Evolutionary conservation across 2,113 vertebrate species (phyloP), one percentile per base, ranked within the genome.

Genomic region (Silurus meridionalis): DNA sequence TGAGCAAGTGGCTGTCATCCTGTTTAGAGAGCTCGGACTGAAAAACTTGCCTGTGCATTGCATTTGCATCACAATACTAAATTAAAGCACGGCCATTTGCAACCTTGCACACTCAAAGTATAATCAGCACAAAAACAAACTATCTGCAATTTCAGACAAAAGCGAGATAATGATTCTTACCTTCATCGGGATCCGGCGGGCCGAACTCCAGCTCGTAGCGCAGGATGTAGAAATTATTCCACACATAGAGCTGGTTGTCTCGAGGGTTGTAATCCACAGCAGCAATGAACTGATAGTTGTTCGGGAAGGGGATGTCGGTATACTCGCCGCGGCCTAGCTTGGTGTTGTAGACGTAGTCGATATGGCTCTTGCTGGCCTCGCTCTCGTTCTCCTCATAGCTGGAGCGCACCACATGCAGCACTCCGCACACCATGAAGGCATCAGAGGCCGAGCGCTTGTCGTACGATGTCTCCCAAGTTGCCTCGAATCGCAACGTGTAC

Each of bases 261-360:
- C 98, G 93, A 48, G 98, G 98, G 93, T 99, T 99, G 94, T 99
- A 99, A 97, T 99, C 98, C 97, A 99, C 98, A 53, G 98, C 96
- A 0, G 98, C 97, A 63, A 99, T 97, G 90, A 98, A 99, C 93
- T 99, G 98, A 93, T 99, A 97, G 94, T 97, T 96, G 93, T 99
- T 99, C 88, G 98, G 98, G 86, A 99, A 99, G 58, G 96, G 95
- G 83, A 99, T 93, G 86, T 98, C 97, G 5, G 96, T 95, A 37
- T 96, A 95, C 82, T 98, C 97, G 75, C 97, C 98, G 67, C 96
- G 94, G 93, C 94, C 97, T 78, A 97, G 84, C 88, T 97, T 96
- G 88, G 98, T 99, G 91, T 98, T 99, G 91, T 98, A 99, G 91
- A 96, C 94, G 89, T 99, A 99, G 90, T 99, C 98, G 0, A 99